phyloP scores from a whole-genome alignment of 2,888 invertebrate genomes.

The Tipula vernalis region DNA sequence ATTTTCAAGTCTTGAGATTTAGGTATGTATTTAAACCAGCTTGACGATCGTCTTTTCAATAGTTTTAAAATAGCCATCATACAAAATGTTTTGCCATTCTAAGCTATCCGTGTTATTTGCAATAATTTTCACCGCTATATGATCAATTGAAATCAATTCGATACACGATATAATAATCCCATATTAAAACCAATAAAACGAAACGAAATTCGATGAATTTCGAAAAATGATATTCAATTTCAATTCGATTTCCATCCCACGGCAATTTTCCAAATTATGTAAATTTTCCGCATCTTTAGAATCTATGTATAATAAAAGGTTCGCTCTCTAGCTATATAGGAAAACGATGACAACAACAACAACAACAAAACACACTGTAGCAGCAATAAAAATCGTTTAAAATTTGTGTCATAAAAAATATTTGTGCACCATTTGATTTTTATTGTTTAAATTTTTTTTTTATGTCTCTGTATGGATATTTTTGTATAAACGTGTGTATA shows the following conservation, averaged over 20 bases:
- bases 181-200: neutral
- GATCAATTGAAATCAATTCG: neutral
- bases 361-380: neutral
- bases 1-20: neutral
- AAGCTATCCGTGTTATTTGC: neutral
- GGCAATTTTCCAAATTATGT: neutral
- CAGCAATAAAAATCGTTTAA: neutral
- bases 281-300: neutral
- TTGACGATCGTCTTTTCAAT: too few relatives aligned
- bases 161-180: neutral
- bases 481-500: neutral
- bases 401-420: slow-evolving; percentile 4
- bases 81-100: too few relatives aligned
- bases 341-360: neutral
- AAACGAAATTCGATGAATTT: neutral
- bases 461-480: neutral
- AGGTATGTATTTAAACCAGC: neutral
- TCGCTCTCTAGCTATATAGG: neutral
- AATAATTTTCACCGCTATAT: neutral
- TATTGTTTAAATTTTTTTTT: neutral
- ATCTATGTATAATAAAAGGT: neutral
- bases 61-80: neutral
- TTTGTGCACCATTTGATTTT: slow-evolving; percentile 4
- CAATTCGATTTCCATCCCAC: neutral
- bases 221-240: neutral